Conservation (phyloP, 2,113 vertebrate genomes). For the Pteruthius melanotis region DNA sequence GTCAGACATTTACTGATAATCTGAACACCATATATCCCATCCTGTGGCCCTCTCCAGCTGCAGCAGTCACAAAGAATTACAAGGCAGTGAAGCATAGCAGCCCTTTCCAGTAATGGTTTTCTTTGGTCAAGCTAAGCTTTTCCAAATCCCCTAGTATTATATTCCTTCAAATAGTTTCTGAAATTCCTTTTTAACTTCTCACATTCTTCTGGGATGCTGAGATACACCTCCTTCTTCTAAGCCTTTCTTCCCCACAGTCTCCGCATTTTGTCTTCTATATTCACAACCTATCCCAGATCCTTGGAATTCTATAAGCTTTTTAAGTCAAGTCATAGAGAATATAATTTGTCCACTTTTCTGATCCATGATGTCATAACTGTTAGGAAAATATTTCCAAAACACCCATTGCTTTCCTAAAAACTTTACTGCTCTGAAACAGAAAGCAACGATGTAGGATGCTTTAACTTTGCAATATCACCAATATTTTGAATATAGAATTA, state of each 20-base stretch:
- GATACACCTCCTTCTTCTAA: neutral
- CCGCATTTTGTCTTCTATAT: neutral
- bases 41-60: neutral
- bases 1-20: conserved; percentile 25
- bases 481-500: neutral
- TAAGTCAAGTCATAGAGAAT: neutral
- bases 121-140: conserved; percentile 18
- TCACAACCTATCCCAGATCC: neutral
- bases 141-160: neutral
- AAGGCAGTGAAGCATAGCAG: neutral
- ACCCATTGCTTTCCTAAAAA: neutral
- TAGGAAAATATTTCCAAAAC: neutral
- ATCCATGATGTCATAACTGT: neutral
- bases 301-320: neutral
- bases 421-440: neutral
- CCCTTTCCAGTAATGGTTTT: neutral
- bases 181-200: neutral
- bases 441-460: neutral
- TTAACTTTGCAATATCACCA: neutral
- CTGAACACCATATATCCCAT: neutral
- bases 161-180: neutral
- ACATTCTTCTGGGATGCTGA: neutral
- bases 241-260: neutral
- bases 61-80: neutral
- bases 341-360: neutral